Evolutionary conservation across 2,113 vertebrate species (phyloP).

Genomic region (Marmota flaviventris): DNA sequence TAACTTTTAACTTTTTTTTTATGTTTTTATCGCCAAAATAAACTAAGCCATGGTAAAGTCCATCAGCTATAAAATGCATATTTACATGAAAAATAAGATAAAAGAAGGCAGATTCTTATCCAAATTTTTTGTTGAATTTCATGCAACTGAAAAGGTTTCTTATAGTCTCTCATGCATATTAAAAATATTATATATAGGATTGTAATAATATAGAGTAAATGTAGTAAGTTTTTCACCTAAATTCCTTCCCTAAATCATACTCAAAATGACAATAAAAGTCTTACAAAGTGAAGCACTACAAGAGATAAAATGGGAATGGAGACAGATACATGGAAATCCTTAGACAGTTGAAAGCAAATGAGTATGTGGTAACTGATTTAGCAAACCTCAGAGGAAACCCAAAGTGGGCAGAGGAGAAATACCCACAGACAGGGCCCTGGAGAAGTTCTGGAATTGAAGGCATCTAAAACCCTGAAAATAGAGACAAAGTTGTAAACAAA

Average conservation of each 20-base stretch:
- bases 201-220: neutral
- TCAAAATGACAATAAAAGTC: neutral
- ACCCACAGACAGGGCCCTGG: neutral
- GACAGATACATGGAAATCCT: neutral
- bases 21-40: neutral
- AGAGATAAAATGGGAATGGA: neutral
- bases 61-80: neutral
- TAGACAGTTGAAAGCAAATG: neutral
- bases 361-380: too few species aligned
- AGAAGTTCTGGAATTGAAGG: neutral
- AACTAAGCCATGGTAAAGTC: neutral
- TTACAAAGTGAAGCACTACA: neutral
- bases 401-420: neutral
- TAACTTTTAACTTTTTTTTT: neutral
- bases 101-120: neutral
- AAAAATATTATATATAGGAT: neutral
- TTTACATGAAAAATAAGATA: neutral
- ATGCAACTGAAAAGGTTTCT: neutral
- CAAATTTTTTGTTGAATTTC: neutral
- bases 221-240: neutral
- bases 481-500: too few species aligned
- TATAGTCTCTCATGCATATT: neutral
- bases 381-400: neutral
- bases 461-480: neutral
- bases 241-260: neutral